Conservation (phyloP, 2,113 vertebrate species). For the Nansenia antarctica region DNA sequence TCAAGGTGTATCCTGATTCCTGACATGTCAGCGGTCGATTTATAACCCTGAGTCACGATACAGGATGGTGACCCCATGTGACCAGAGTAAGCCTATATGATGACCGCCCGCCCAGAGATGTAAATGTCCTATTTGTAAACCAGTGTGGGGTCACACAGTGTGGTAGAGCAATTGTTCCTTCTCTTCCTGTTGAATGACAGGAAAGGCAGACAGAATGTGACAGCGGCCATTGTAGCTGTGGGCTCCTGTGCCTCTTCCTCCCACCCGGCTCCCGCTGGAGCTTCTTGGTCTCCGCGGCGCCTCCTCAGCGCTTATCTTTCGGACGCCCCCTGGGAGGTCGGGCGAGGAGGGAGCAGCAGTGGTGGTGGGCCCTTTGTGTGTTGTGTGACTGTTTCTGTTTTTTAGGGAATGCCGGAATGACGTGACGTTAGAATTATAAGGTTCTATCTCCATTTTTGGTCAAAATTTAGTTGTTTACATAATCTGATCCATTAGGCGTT, state of each 20-base stretch:
- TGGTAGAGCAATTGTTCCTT: conserved; percentile 63
- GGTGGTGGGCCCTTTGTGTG: conserved; percentile 1
- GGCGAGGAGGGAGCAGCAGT: conserved; percentile 8
- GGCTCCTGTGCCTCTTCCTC: conserved; percentile 59
- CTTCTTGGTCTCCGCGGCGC: conserved; percentile 22
- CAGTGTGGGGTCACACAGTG: conserved; percentile 58
- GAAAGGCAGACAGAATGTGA: conserved; percentile 58
- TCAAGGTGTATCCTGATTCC: conserved; percentile 61
- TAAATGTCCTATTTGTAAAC: conserved; percentile 61
- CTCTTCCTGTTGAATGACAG: conserved; percentile 62
- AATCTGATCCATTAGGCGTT: no score
- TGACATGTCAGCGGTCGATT: conserved; percentile 50
- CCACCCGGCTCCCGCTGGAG: conserved; percentile 48
- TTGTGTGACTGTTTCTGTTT: conserved; percentile 9
- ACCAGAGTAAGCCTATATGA: conserved; percentile 37
- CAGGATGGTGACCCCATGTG: conserved; percentile 47
- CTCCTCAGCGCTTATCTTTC: conserved; percentile 52
- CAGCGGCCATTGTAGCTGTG: conserved; percentile 68
- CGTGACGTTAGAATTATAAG: no score
- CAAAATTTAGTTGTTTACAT: no score
- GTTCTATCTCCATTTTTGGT: no score
- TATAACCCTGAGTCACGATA: conserved; percentile 46
- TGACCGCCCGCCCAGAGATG: conserved; percentile 12
- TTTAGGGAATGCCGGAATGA: not conserved
- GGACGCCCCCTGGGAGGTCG: conserved; percentile 27